phyloP scores from a whole-genome alignment of 2,113 vertebrate genomes.

The Opisthocomus hoazin region DNA sequence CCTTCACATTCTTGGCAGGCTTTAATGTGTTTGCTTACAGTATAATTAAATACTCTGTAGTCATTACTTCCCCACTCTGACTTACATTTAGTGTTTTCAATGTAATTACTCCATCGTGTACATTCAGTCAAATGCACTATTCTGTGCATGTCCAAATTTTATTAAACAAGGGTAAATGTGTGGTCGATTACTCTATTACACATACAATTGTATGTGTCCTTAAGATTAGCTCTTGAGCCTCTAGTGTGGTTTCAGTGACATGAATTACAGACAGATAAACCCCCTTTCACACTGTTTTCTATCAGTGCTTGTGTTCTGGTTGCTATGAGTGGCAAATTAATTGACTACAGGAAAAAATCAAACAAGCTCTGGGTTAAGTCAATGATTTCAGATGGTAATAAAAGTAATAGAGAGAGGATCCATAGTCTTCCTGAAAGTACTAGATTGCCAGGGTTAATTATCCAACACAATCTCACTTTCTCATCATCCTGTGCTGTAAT shows the following conservation, averaged over 20 bases:
- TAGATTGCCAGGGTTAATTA: not conserved
- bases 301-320: not conserved
- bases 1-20: slow-evolving; percentile 41
- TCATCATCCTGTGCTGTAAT: not conserved
- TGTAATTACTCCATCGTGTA: slow-evolving; percentile 32
- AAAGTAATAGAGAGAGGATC: not conserved
- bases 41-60: slow-evolving; percentile 51
- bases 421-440: not conserved
- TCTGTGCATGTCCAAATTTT: slow-evolving; percentile 18
- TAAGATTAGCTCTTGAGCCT: slow-evolving; percentile 14
- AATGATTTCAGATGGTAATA: not conserved
- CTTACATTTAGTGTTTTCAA: slow-evolving; percentile 37
- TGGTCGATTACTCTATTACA: not conserved
- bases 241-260: not conserved
- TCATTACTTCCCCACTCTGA: slow-evolving; percentile 27
- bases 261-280: not conserved
- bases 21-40: slow-evolving; percentile 45
- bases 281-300: not conserved
- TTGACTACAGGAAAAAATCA: not conserved
- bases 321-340: not conserved
- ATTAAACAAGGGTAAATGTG: slow-evolving; percentile 36
- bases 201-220: not conserved
- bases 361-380: not conserved
- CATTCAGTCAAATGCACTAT: slow-evolving; percentile 10
- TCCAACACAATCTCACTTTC: not conserved